Percentiles rank a stretch among this genome's conserved stretches.
Evolutionary conservation across 2,113 vertebrate species (phyloP).

Genomic region (Hoplias malabaricus): DNA sequence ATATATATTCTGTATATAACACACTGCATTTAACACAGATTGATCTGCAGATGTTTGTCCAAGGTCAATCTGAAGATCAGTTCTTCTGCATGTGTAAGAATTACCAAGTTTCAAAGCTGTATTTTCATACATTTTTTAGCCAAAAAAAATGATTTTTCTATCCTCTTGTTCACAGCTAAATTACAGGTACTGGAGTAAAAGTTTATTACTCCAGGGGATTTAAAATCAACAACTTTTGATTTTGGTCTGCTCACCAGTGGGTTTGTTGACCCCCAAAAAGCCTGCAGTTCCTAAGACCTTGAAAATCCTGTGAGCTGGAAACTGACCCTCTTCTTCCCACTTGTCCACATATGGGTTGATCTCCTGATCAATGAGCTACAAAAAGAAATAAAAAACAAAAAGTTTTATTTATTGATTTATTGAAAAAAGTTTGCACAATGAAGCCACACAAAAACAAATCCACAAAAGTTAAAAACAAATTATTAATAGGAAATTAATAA

Average conservation of each 20-base stretch:
- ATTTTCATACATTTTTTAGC: not conserved
- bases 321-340: conserved; percentile 80
- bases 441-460: not conserved
- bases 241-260: conserved; percentile 68
- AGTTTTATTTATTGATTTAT: not conserved
- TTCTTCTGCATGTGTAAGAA: too few relatives aligned
- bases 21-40: too few relatives aligned
- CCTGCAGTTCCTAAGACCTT: conserved; percentile 79
- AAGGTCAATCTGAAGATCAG: too few relatives aligned
- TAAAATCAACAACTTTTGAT: conserved; percentile 17
- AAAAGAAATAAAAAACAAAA: conserved; percentile 27
- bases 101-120: not conserved
- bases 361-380: conserved; percentile 81
- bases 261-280: conserved; percentile 81
- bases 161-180: not conserved
- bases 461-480: too few relatives aligned
- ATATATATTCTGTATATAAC: too few relatives aligned
- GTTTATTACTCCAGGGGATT: not conserved
- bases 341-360: conserved; percentile 83
- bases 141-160: too few relatives aligned
- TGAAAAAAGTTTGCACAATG: not conserved
- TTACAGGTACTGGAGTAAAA: not conserved
- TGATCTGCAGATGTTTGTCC: too few relatives aligned
- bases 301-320: conserved; percentile 82
- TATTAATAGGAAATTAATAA: too few relatives aligned